Conservation (phyloP, 2,113 vertebrate genomes). For the Holacanthus passer region DNA sequence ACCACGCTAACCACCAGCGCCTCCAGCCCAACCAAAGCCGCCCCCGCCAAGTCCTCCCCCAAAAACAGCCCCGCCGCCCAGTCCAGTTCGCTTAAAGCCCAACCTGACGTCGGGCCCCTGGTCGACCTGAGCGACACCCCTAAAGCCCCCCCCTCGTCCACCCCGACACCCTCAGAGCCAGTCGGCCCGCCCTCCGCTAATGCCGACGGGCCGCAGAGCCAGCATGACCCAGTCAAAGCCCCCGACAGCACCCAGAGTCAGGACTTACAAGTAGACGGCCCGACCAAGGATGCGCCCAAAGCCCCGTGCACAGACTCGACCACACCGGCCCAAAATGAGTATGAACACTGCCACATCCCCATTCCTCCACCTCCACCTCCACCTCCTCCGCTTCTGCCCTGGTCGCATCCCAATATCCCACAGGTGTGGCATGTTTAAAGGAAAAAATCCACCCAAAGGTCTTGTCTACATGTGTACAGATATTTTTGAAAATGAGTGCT, state of each 20-base stretch:
- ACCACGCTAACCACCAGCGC: conserved; percentile 91
- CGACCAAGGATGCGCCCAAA: conserved; percentile 91
- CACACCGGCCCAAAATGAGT: conserved; percentile 92
- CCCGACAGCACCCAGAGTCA: conserved; percentile 84
- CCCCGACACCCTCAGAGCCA: conserved; percentile 73
- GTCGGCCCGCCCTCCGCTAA: conserved; percentile 83
- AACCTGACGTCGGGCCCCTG: conserved; percentile 87
- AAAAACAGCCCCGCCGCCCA: conserved; percentile 63
- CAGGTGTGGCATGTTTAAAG: not conserved
- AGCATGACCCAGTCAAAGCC: conserved; percentile 80
- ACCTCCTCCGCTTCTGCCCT: conserved; percentile 22
- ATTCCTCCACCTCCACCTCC: conserved; percentile 15
- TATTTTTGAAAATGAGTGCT: too few species aligned
- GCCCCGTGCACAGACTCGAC: conserved; percentile 87
- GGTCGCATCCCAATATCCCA: conserved; percentile 37
- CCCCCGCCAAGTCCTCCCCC: conserved; percentile 76
- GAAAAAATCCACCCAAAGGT: conserved; percentile 6
- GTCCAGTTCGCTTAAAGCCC: conserved; percentile 64
- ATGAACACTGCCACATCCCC: conserved; percentile 85
- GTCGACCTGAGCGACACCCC: conserved; percentile 95
- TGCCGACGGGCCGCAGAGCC: conserved; percentile 83
- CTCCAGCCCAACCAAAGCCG: conserved; percentile 76
- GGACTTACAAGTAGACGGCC: conserved; percentile 95
- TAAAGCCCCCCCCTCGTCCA: conserved; percentile 78
- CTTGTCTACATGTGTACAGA: too few species aligned